These are phyloP conservation scores for Mesocentrotus franciscanus DNA, from an alignment of 53 echinoderm and acorn worm species.

Conservation along the genomic window DNA sequence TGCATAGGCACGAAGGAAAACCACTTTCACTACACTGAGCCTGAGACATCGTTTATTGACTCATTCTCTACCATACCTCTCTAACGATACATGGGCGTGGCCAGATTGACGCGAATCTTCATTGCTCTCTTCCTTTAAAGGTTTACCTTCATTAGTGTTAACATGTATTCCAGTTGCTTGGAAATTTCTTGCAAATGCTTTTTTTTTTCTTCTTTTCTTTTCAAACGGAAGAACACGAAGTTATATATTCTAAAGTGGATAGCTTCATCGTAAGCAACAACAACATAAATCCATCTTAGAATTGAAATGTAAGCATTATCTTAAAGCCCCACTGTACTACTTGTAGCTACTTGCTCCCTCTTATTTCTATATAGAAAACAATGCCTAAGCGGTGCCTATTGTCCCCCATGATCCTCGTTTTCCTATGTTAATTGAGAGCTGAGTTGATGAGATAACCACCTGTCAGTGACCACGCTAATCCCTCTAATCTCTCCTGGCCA, in stretches of 20 bases:
- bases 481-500: too few species aligned
- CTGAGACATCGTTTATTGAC: neutral
- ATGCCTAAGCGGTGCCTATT: too few species aligned
- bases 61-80: neutral
- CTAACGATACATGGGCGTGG: neutral
- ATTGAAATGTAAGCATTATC: too few species aligned
- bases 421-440: too few species aligned
- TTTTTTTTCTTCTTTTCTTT: neutral
- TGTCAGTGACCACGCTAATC: too few species aligned
- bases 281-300: too few species aligned
- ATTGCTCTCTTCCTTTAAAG: constrained; percentile 6
- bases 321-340: too few species aligned
- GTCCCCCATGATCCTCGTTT: too few species aligned
- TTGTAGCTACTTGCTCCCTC: too few species aligned
- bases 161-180: neutral
- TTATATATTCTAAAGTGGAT: neutral
- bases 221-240: neutral
- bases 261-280: too few species aligned
- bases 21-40: neutral
- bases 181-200: neutral
- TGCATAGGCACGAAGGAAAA: neutral
- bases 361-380: too few species aligned
- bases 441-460: too few species aligned
- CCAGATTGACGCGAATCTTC: neutral
- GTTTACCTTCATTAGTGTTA: neutral